A percentile compares a stretch with the other conserved stretches of the same genome.
phyloP scores from a whole-genome alignment of 2,113 vertebrate species.

The Microtus oregoni region DNA sequence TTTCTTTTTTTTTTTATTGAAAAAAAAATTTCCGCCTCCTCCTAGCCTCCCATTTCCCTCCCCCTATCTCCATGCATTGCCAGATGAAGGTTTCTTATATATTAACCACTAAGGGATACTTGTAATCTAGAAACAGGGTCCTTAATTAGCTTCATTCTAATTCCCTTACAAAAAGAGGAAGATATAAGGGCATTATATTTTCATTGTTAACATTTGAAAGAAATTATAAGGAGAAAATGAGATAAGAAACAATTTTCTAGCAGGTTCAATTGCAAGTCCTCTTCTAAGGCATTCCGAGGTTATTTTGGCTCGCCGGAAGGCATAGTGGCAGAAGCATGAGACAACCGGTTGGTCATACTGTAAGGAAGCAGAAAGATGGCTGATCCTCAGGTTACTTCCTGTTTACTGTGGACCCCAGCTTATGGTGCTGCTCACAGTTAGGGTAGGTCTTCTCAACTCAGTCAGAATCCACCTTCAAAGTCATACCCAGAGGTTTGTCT shows the following conservation, averaged over 20 bases:
- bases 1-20: background rate
- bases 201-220: slow-evolving; percentile 33
- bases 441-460: background rate
- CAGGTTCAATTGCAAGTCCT: background rate
- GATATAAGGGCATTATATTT: background rate
- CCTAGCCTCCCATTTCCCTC: too few relatives aligned
- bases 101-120: slow-evolving; percentile 7
- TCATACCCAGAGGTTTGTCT: background rate
- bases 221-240: slow-evolving; percentile 3
- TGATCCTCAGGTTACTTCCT: background rate
- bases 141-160: slow-evolving; percentile 11
- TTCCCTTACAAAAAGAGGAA: background rate
- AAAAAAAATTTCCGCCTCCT: too few relatives aligned
- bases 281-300: background rate
- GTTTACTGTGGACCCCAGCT: background rate
- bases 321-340: too few relatives aligned
- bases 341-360: background rate
- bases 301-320: background rate
- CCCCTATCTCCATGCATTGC: too few relatives aligned
- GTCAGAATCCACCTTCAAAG: background rate
- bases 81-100: background rate
- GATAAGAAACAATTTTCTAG: slow-evolving; percentile 26
- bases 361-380: background rate
- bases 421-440: background rate
- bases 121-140: background rate